Evolutionary conservation across 2,113 vertebrate species (phyloP).

Genomic region (Chauna torquata): DNA sequence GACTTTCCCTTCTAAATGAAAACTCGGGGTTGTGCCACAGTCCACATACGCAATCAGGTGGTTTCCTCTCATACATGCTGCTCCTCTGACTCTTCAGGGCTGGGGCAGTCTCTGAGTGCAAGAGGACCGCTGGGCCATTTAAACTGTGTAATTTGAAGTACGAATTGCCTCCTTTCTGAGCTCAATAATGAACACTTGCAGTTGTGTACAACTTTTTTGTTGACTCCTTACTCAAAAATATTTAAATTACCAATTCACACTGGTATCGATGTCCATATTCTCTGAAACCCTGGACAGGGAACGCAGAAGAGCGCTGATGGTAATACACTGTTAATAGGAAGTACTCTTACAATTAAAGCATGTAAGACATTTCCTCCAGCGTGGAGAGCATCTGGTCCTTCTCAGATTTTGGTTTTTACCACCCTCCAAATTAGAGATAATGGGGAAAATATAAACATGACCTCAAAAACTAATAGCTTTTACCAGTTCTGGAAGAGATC

Average conservation of each 20-base stretch:
- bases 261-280: accelerated
- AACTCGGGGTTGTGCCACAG: background rate
- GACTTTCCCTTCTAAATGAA: too few species aligned
- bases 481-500: background rate
- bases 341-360: background rate
- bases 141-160: background rate
- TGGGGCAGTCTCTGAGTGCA: background rate
- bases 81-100: background rate
- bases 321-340: background rate
- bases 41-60: background rate
- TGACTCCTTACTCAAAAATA: background rate
- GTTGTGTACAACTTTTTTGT: background rate
- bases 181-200: background rate
- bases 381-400: accelerated
- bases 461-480: background rate
- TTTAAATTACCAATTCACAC: background rate
- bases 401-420: background rate
- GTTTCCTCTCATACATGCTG: background rate
- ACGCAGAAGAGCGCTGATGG: background rate
- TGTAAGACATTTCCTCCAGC: background rate
- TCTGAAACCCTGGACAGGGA: background rate
- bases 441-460: background rate
- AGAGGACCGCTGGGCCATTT: background rate
- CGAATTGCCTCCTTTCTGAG: background rate
- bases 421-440: background rate